A percentile compares a stretch with the other conserved stretches of the same genome.
These are phyloP conservation scores for Diplolepis rosae DNA, from an alignment of 2,888 invertebrate species.

Conservation along the genomic window DNA sequence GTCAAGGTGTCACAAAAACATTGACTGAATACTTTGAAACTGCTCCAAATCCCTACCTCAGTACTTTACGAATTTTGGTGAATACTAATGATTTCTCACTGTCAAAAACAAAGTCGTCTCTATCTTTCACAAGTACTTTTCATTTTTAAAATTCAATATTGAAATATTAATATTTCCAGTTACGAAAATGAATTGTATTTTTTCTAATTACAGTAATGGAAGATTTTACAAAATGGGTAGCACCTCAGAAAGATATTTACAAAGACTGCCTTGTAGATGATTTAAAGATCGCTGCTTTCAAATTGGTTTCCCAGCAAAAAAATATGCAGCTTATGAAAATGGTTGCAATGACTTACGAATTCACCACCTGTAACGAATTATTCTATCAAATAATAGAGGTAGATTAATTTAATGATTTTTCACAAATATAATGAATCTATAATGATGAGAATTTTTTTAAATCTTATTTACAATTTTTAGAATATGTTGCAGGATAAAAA, in stretches of 20 bases:
- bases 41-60: conserved; percentile 78
- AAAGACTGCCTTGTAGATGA: conserved; percentile 75
- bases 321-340: conserved; percentile 79
- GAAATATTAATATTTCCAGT: conserved; percentile 4
- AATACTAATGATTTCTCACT: conserved; percentile 80
- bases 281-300: conserved; percentile 83
- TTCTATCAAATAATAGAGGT: conserved; percentile 74
- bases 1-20: conserved; percentile 75
- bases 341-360: conserved; percentile 79
- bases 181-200: not conserved
- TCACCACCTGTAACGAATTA: conserved; percentile 78
- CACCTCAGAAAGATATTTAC: conserved; percentile 67
- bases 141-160: not conserved
- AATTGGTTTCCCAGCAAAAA: conserved; percentile 81
- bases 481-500: conserved; percentile 76
- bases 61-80: conserved; percentile 77
- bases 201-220: conserved; percentile 68
- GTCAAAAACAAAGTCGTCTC: conserved; percentile 79
- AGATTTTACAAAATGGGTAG: conserved; percentile 70
- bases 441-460: not conserved
- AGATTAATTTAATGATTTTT: conserved; percentile 26
- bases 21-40: conserved; percentile 75
- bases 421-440: not conserved
- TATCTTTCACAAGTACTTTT: conserved; percentile 75
- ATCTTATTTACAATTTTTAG: conserved; percentile 70